phyloP scores from a whole-genome alignment of 2,113 vertebrate species.

The Argyrosomus japonicus region DNA sequence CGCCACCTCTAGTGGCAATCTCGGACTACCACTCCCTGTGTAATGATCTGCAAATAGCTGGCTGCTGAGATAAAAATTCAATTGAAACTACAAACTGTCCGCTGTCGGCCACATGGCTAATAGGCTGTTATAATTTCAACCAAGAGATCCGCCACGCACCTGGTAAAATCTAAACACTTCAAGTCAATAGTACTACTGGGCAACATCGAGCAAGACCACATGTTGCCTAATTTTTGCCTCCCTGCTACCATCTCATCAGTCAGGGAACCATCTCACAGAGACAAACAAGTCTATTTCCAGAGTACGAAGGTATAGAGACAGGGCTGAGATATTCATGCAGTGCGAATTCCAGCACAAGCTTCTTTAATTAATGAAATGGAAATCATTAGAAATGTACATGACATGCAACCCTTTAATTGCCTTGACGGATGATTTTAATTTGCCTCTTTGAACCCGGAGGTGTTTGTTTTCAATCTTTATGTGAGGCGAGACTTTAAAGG shows the following conservation, averaged over 20 bases:
- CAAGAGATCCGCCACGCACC: constrained; percentile 63
- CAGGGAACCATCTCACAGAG: constrained; percentile 12
- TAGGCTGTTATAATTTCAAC: constrained; percentile 63
- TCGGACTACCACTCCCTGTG: constrained; percentile 63
- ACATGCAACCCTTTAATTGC: constrained; percentile 19
- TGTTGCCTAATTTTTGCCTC: constrained; percentile 38
- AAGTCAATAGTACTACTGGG: constrained; percentile 67
- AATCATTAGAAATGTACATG: constrained; percentile 5
- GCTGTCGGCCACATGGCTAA: constrained; percentile 71
- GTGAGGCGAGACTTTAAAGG: too few species aligned
- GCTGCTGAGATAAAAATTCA: constrained; percentile 79
- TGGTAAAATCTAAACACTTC: constrained; percentile 60
- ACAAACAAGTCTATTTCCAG: neutral
- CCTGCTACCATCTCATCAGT: constrained; percentile 8
- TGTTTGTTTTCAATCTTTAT: constrained; percentile 7
- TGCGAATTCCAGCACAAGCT: neutral
- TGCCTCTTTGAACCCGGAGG: neutral
- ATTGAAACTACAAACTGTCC: constrained; percentile 70
- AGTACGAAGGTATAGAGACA: neutral
- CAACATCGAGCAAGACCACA: constrained; percentile 54
- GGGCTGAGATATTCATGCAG: neutral
- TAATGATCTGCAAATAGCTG: constrained; percentile 84
- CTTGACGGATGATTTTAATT: neutral
- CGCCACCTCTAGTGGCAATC: constrained; percentile 68
- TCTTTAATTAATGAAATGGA: constrained; percentile 34